Conservation (phyloP, 2,797 vertebrate species). For the Rhinichthys osculus region DNA sequence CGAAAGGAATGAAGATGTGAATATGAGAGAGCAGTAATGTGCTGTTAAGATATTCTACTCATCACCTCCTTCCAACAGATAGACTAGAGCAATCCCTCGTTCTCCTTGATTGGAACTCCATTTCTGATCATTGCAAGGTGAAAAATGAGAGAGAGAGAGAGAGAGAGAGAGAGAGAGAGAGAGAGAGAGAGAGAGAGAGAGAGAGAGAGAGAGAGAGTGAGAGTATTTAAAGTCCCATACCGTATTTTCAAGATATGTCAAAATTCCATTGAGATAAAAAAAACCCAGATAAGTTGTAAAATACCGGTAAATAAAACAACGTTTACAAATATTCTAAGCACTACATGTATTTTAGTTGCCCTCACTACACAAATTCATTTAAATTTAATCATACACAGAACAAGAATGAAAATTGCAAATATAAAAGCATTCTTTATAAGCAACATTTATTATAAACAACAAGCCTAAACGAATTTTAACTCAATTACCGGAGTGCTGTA, state of each 20-base stretch:
- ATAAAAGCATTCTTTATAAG: background rate
- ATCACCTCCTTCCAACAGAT: slow-evolving; percentile 19
- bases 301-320: background rate
- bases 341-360: background rate
- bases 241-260: background rate
- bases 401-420: background rate
- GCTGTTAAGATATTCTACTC: slow-evolving; percentile 27
- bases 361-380: background rate
- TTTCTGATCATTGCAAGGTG: slow-evolving; percentile 29
- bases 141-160: slow-evolving; percentile 1
- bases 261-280: background rate
- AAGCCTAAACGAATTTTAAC: background rate
- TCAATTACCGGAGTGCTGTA: background rate
- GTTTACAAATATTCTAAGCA: background rate
- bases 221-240: background rate
- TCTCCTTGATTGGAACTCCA: slow-evolving; percentile 44
- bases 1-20: slow-evolving; percentile 14
- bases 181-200: background rate
- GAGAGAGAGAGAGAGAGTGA: background rate
- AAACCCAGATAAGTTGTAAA: background rate
- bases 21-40: slow-evolving; percentile 19
- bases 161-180: background rate
- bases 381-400: background rate
- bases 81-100: background rate
- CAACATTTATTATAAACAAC: background rate